phyloP scores from a whole-genome alignment of 2,888 invertebrate genomes.

The Agrochola litura region DNA sequence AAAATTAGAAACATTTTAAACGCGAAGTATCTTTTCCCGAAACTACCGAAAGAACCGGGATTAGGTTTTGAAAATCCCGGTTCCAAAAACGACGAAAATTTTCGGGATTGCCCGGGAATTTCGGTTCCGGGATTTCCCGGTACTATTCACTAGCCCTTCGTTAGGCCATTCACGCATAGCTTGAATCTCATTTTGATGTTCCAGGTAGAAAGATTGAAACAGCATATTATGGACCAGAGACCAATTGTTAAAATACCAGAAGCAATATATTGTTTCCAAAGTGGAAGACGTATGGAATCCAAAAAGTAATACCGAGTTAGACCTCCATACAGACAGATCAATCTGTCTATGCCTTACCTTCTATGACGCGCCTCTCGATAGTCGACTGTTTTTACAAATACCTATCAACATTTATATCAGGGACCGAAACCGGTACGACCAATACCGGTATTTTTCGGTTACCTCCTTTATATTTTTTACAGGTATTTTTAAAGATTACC shows the following conservation, averaged over 20 bases:
- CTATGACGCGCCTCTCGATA: not conserved
- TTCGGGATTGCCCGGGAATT: too few species aligned
- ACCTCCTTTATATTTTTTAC: too few species aligned
- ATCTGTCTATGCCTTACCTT: not conserved
- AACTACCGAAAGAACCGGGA: too few species aligned
- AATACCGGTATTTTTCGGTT: too few species aligned
- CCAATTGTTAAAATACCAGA: constrained; percentile 80
- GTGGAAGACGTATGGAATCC: constrained; percentile 52
- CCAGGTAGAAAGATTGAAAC: constrained; percentile 81
- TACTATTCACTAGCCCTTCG: too few species aligned
- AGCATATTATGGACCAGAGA: constrained; percentile 78
- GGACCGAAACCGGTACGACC: too few species aligned
- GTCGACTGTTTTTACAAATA: not conserved
- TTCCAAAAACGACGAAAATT: too few species aligned
- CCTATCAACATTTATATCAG: not conserved
- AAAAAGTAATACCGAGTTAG: constrained; percentile 54
- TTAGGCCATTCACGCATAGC: not conserved
- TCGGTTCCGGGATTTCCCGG: too few species aligned
- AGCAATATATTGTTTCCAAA: constrained; percentile 80
- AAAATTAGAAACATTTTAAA: too few species aligned
- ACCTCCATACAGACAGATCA: not conserved
- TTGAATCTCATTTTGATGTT: constrained; percentile 28
- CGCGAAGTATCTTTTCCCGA: too few species aligned
- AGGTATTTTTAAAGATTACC: too few species aligned
- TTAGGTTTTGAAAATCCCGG: too few species aligned